Evolutionary conservation across 2,888 invertebrate genomes (phyloP).

Genomic region (Dione juno): DNA sequence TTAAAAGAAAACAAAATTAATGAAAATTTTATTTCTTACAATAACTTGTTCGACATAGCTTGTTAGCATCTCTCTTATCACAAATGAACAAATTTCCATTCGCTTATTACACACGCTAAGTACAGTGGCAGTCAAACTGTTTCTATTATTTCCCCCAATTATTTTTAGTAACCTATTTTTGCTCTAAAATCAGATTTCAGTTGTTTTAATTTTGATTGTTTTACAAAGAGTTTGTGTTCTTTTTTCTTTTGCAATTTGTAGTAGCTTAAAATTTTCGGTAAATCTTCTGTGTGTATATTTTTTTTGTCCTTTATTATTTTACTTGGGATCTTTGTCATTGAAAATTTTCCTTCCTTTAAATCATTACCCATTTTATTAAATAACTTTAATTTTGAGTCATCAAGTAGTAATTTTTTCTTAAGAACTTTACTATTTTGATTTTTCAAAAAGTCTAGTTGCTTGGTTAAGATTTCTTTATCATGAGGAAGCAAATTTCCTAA

Average conservation of each 20-base stretch:
- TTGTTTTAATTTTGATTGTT: conserved; percentile 47
- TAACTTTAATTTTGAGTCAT: conserved; percentile 48
- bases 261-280: conserved; percentile 47
- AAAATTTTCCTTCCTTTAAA: conserved; percentile 50
- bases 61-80: conserved; percentile 65
- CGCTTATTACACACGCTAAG: conserved; percentile 47
- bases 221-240: conserved; percentile 37
- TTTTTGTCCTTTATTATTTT: conserved; percentile 45
- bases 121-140: conserved; percentile 44
- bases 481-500: conserved; percentile 7
- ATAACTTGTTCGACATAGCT: conserved; percentile 54
- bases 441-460: conserved; percentile 27
- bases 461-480: conserved; percentile 13
- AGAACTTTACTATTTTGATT: conserved; percentile 40
- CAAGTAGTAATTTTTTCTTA: conserved; percentile 49
- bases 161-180: conserved; percentile 29
- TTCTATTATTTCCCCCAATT: background rate
- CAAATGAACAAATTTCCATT: conserved; percentile 56
- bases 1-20: conserved; percentile 22
- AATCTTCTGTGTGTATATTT: conserved; percentile 45
- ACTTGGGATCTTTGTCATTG: conserved; percentile 37
- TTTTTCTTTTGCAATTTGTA: conserved; percentile 40
- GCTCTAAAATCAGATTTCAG: conserved; percentile 45
- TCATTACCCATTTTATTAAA: conserved; percentile 53
- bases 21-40: conserved; percentile 53